Base-by-base conservation (phyloP, 2,888 invertebrate genomes). In the Entomobrya proxima region DNA sequence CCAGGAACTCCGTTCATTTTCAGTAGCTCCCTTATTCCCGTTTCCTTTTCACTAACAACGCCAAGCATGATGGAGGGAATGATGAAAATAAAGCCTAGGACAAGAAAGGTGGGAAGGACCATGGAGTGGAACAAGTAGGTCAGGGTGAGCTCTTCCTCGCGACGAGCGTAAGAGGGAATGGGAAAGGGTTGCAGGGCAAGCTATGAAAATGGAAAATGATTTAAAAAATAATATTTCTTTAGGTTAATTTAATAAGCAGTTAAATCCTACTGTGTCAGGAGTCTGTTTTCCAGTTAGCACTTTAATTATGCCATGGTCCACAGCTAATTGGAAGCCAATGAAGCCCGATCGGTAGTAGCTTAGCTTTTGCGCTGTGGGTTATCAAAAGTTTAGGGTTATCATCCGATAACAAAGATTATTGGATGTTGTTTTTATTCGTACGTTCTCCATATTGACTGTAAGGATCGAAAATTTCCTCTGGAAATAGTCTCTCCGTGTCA, bases 11-110 rank as follows among this genome's bases (percentile, higher is more conserved):
- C 94, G 93, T 93, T 93, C 91, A 94, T 92, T 91, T 93, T 93
- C 93, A 94, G 93, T 61, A 93, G 92, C 90, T 94, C 94, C 91
- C 93, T 94, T 21, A 93, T 92, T 61, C 94, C 94, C 81, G 93
- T 92, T 88, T 93, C 92, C 90, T 94, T 94, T 90, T 94, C 94
- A 91, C 94, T 93, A 1, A 94, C 94, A 69, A 94, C 92, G 52
- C 93, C 92, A 87, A 93, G 92, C 52, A 94, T 89, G 74, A 93
- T 92, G n/a, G 89, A 92, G 15, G 94, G 93, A 90, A 93, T 94
- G 4, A 93, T 91, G 72, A 94, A 92, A 40, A 93, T 86, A 87
- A 93, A 94, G 88, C 92, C 92, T 87, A 93, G 91, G 11, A 92
- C 88, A 2, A 92, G 92, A 5, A 92, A 89, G 44, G 92, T 86